phyloP scores from a whole-genome alignment of 2,888 invertebrate species.

The Netelia virgata region DNA sequence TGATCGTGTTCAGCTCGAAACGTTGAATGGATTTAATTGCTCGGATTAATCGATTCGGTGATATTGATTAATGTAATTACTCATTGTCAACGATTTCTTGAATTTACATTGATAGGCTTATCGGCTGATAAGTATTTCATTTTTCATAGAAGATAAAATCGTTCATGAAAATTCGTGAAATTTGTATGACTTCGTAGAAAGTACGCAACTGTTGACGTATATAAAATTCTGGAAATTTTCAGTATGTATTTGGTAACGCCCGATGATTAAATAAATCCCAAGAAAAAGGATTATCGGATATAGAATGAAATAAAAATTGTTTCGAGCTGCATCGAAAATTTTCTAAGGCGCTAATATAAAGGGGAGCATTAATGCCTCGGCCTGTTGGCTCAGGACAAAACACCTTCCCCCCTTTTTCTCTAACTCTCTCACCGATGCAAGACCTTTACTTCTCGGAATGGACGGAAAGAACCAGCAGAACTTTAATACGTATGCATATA shows the following conservation, averaged over 20 bases:
- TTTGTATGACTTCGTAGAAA: not conserved
- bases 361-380: constrained; percentile 39
- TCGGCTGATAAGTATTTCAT: not conserved
- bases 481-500: constrained; percentile 5
- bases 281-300: too few species aligned
- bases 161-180: not conserved
- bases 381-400: constrained; percentile 46
- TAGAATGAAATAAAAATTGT: not conserved
- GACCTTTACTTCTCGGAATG: constrained; percentile 21
- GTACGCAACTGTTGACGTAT: not conserved
- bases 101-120: not conserved
- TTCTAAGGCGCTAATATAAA: constrained; percentile 29
- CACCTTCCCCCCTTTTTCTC: too few species aligned
- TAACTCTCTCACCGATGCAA: not conserved
- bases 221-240: not conserved
- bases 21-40: not conserved
- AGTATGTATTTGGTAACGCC: not conserved
- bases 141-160: not conserved
- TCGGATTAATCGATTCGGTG: not conserved
- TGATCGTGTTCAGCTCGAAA: too few species aligned
- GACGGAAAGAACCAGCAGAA: not conserved
- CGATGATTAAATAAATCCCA: not conserved
- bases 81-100: not conserved
- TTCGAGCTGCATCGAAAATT: constrained; percentile 24
- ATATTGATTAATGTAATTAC: not conserved